Evolutionary conservation across 2,113 vertebrate species (phyloP).

Genomic region (Paralichthys olivaceus): DNA sequence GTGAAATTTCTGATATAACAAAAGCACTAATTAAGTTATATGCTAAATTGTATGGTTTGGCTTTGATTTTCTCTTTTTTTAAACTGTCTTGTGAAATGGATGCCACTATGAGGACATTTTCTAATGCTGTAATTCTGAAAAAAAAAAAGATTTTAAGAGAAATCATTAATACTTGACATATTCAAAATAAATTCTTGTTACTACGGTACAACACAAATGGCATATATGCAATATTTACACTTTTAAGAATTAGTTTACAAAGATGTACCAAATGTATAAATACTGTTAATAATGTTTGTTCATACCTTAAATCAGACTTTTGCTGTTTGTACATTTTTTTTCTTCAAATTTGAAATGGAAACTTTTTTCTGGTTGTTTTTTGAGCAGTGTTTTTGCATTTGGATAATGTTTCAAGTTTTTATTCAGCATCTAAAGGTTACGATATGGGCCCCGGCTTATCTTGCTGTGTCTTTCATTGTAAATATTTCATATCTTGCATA

Average conservation of each 20-base stretch:
- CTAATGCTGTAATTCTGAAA: conserved; percentile 82
- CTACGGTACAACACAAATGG: conserved; percentile 92
- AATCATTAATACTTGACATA: conserved; percentile 80
- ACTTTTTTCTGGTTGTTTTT: conserved; percentile 82
- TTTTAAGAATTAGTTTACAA: conserved; percentile 96
- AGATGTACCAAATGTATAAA: conserved; percentile 98
- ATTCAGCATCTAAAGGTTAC: conserved; percentile 90
- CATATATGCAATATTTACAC: conserved; percentile 99
- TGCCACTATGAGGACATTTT: conserved; percentile 84
- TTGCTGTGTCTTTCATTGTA: conserved; percentile 95
- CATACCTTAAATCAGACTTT: conserved; percentile 87
- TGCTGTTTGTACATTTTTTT: conserved; percentile 91
- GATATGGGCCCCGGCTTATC: conserved; percentile 87
- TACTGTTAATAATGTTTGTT: conserved; percentile 90
- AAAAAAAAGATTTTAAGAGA: conserved; percentile 66
- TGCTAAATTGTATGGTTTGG: conserved; percentile 78
- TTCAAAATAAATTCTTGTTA: conserved; percentile 84
- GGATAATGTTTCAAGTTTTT: conserved; percentile 85
- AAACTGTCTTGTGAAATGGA: conserved; percentile 75
- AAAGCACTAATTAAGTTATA: conserved; percentile 86
- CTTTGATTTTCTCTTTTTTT: conserved; percentile 61
- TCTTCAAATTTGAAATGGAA: conserved; percentile 89
- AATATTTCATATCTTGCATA: conserved; percentile 91
- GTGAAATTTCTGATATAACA: conserved; percentile 72
- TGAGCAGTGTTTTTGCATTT: conserved; percentile 92